phyloP scores from a whole-genome alignment of 1,140 invertebrate genomes.

The Procambarus virginalis region DNA sequence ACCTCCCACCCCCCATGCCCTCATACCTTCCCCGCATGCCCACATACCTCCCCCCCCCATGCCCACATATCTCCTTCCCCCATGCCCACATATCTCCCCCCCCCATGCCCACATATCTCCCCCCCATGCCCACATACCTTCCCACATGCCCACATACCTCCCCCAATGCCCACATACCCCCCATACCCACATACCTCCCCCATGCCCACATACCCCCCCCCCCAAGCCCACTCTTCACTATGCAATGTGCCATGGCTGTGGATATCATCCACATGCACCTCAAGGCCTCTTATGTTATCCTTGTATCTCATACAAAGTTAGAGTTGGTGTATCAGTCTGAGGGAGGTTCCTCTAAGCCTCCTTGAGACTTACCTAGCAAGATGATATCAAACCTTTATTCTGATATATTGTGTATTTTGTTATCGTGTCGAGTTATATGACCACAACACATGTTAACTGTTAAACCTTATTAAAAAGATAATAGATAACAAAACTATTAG shows the following conservation, averaged over 20 bases:
- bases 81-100: background rate
- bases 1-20: too few relatives aligned
- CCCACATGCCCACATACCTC: background rate
- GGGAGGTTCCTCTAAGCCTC: background rate
- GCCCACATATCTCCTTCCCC: background rate
- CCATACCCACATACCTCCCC: conserved; percentile 3
- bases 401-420: conserved; percentile 1
- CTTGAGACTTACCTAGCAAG: background rate
- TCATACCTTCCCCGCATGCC: too few relatives aligned
- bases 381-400: background rate
- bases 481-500: background rate
- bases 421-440: background rate
- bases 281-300: background rate
- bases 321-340: background rate
- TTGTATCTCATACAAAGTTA: background rate
- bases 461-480: background rate
- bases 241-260: conserved; percentile 18
- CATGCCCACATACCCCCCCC: conserved; percentile 9
- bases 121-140: background rate
- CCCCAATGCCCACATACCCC: background rate
- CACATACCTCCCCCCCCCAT: background rate
- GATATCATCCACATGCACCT: background rate
- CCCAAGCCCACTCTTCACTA: conserved; percentile 13
- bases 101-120: background rate
- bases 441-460: background rate